Conservation (phyloP, 2,113 vertebrate species). For the Sinocyclocheilus rhinocerous region DNA sequence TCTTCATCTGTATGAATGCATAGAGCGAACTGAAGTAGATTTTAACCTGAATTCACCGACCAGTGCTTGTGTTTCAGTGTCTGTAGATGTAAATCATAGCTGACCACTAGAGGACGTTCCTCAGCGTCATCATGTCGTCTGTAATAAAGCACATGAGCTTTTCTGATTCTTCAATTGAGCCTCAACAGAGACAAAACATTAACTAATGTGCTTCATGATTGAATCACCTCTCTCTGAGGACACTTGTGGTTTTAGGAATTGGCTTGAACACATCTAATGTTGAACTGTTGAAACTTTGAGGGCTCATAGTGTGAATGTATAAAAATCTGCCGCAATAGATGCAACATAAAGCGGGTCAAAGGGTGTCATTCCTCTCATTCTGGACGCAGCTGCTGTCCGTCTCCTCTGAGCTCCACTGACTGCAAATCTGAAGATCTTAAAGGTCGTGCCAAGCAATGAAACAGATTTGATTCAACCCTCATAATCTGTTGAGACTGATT, state of each 20-base stretch:
- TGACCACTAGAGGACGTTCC: conserved; percentile 12
- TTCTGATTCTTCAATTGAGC: neutral
- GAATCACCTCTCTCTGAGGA: neutral
- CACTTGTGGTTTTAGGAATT: neutral
- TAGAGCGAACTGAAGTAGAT: neutral
- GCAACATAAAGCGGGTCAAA: conserved; percentile 45
- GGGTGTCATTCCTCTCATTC: conserved; percentile 43
- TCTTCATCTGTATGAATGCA: neutral
- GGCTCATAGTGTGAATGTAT: conserved; percentile 15
- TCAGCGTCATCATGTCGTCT: neutral
- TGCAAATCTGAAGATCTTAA: neutral
- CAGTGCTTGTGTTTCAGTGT: neutral
- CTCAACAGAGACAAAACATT: neutral
- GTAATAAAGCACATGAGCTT: neutral
- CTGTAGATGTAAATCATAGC: neutral
- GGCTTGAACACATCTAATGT: neutral
- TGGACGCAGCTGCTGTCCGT: conserved; percentile 41
- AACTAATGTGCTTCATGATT: neutral
- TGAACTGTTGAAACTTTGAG: neutral
- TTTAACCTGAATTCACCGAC: neutral
- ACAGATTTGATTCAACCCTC: neutral
- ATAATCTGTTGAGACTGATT: neutral
- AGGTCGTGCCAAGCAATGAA: neutral
- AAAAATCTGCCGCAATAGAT: neutral
- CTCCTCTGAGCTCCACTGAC: neutral